A percentile compares a stretch with the other conserved stretches of the same genome.
These are phyloP conservation scores for Pantherophis vulpinus DNA, from an alignment of 2,797 vertebrate species.

Conservation along the genomic window DNA sequence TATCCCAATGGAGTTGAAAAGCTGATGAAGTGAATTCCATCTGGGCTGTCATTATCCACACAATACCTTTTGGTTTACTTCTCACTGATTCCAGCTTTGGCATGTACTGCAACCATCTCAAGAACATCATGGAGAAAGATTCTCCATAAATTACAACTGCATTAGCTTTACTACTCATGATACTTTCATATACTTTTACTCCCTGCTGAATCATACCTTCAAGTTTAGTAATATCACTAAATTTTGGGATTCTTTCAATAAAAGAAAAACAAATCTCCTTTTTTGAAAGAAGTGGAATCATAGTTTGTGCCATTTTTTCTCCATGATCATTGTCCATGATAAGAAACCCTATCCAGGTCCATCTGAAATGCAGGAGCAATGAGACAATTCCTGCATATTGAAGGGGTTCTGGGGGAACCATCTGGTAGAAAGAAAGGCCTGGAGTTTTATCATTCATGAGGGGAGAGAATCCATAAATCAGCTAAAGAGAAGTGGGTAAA, in stretches of 20 bases:
- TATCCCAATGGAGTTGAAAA: not conserved
- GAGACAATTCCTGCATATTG: not conserved
- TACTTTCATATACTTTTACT: not conserved
- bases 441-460: not conserved
- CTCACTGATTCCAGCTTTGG: not conserved
- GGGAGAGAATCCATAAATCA: not conserved
- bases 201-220: not conserved
- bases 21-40: not conserved
- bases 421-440: conserved; percentile 1
- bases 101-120: not conserved
- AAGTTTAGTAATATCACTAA: not conserved
- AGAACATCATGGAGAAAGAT: not conserved
- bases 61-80: not conserved
- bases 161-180: not conserved
- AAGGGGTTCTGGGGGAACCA: not conserved
- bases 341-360: not conserved
- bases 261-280: not conserved
- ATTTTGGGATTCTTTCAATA: not conserved
- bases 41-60: conserved; percentile 10
- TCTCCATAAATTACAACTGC: not conserved
- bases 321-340: not conserved
- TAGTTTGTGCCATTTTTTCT: not conserved
- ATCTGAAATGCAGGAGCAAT: not conserved
- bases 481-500: not conserved
- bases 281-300: not conserved